Percentiles rank a stretch among this genome's conserved stretches.
Conservation (phyloP, 2,888 invertebrate species). For the Vannuccia rotundouncinata region DNA sequence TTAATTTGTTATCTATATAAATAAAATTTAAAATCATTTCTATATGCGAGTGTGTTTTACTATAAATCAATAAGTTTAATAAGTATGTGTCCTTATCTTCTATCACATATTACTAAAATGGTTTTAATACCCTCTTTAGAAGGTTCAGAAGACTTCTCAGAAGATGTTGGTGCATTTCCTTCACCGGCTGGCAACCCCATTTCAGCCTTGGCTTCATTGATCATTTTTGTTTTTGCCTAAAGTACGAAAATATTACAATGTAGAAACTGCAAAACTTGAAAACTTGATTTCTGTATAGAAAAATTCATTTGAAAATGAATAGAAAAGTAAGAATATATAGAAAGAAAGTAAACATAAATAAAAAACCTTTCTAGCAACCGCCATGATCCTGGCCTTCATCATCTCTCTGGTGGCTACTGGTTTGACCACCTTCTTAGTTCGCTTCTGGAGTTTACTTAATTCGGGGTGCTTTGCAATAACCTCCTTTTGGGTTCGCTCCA, state of each 20-base stretch:
- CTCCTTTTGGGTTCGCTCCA: slow-evolving; percentile 47
- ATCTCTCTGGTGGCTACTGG: slow-evolving; percentile 21
- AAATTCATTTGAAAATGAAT: too few relatives aligned
- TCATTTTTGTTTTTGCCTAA: slow-evolving; percentile 3
- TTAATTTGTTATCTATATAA: too few relatives aligned
- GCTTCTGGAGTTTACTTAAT: slow-evolving; percentile 16
- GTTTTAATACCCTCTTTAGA: too few relatives aligned
- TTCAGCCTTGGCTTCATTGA: background rate
- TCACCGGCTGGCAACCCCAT: background rate
- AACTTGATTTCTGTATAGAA: too few relatives aligned
- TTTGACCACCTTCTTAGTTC: slow-evolving; percentile 4
- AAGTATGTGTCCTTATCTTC: too few relatives aligned
- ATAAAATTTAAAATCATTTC: too few relatives aligned
- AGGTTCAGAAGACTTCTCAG: background rate
- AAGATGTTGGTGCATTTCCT: background rate
- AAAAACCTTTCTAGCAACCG: background rate
- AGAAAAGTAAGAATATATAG: background rate
- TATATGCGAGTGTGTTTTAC: too few relatives aligned
- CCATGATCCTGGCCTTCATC: slow-evolving; percentile 8
- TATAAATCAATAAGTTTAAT: too few relatives aligned
- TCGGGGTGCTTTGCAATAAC: slow-evolving; percentile 40
- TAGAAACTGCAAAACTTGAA: too few relatives aligned
- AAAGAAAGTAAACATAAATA: background rate
- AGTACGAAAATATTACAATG: too few relatives aligned
- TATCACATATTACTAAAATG: too few relatives aligned